Conservation (phyloP, 2,797 vertebrate genomes). For the Sebastes hopkinsi region DNA sequence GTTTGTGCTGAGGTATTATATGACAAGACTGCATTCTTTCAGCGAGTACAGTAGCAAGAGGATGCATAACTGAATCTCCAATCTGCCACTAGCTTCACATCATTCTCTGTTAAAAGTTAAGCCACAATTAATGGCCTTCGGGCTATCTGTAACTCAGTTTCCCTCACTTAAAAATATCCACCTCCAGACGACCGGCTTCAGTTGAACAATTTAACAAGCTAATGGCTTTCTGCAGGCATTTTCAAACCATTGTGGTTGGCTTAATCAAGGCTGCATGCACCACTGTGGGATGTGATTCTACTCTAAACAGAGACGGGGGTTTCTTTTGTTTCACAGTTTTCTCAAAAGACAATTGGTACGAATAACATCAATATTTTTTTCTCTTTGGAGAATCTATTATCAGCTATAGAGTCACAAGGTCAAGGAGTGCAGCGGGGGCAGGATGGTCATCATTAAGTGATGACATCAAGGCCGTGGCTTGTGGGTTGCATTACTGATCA, state of each 20-base stretch:
- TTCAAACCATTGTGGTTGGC: background rate
- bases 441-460: background rate
- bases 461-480: background rate
- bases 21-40: background rate
- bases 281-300: background rate
- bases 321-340: background rate
- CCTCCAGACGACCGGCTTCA: background rate
- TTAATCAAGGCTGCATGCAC: background rate
- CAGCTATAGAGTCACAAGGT: background rate
- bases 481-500: constrained; percentile 1
- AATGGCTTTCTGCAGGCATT: background rate
- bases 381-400: background rate
- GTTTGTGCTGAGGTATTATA: background rate
- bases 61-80: background rate
- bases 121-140: background rate
- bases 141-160: background rate
- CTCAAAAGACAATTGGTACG: background rate
- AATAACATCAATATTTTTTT: background rate
- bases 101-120: background rate
- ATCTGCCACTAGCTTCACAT: background rate
- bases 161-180: background rate
- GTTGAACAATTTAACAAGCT: background rate
- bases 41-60: background rate
- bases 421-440: background rate
- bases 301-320: background rate